Base-by-base conservation (phyloP, 1,140 invertebrate genomes). In the Pantala flavescens region DNA sequence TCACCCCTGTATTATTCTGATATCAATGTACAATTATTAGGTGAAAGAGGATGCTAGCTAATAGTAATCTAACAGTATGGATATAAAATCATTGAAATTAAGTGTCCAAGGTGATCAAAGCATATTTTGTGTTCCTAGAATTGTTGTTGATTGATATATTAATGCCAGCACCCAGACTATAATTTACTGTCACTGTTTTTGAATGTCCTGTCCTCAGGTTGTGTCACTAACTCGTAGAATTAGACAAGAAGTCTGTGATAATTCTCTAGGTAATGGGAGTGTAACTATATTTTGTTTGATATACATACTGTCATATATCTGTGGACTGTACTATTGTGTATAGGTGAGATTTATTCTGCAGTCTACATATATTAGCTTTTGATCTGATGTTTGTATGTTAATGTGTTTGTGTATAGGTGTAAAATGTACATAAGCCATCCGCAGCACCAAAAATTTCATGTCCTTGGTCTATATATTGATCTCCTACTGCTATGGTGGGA, bases 21-120 rank as follows among this genome's bases (percentile, higher is more conserved):
- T 63, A 63, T 63, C 49, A 63, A 63, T 63, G 49, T 63, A 63
- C 49, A 63, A 63, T 63, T 63, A 63, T 63, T 63, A 63, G 49
- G 49, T 21, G 28, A 63, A 63, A 63, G 49, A 21, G 14, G 49
- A 63, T 7, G 49, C 49, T 63, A 63, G 49, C 49, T 63, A 63
- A 16, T 63, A 63, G 49, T 63, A 7, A 21, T 63, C 49, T 63
- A 63, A 63, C 49, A 19, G 49, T 63, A 63, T 63, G 49, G n/a
- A 63, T 63, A 63, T 63, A 63, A 63, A 63, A 63, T 63, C 49
- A 63, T 63, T 63, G 49, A 16, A 63, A 63, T 21, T 63, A 63
- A 63, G 49, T 63, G 49, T 63, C 49, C 49, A 63, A 63, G n/a
- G 49, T 63, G 49, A 63, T 63, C 49, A 21, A 63, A 63, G 49